Evolutionary conservation across 37 sponge, comb jelly and placozoan species (phyloP).

Genomic region (Agelas oroides): DNA sequence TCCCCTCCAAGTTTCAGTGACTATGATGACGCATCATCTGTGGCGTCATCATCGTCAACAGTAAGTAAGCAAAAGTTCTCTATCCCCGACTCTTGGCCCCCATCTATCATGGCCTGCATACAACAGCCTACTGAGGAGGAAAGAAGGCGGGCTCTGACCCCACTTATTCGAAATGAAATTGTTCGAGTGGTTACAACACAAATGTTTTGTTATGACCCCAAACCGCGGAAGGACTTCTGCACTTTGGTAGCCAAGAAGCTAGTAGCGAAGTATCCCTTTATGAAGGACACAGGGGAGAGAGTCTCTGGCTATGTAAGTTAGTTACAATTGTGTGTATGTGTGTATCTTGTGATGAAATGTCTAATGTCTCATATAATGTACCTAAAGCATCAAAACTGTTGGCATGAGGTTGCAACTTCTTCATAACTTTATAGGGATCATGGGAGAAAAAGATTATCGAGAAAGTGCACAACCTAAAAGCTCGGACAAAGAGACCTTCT

Average conservation of each 20-base stretch:
- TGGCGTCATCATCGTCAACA: conserved; percentile 37
- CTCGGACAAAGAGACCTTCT: conserved; percentile 20
- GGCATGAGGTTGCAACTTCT: not conserved
- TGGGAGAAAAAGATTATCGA: conserved; percentile 57
- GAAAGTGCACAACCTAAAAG: conserved; percentile 33
- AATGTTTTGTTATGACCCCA: conserved; percentile 26
- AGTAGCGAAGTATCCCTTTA: conserved; percentile 35
- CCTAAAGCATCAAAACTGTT: not conserved
- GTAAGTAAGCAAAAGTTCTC: not conserved
- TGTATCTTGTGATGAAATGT: too few species aligned
- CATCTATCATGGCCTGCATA: conserved; percentile 21
- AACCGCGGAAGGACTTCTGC: conserved; percentile 35
- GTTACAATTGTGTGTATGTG: too few species aligned
- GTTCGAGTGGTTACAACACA: conserved; percentile 23
- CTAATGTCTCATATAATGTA: too few species aligned
- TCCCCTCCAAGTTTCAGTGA: conserved; percentile 9
- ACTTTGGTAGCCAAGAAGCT: conserved; percentile 42
- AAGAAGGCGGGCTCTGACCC: not conserved
- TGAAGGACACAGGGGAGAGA: conserved; percentile 36
- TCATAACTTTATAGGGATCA: conserved; percentile 25
- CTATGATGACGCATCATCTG: conserved; percentile 22
- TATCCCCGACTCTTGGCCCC: conserved; percentile 38
- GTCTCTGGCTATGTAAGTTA: conserved; percentile 49
- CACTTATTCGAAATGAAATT: conserved; percentile 19
- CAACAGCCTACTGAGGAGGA: not conserved